phyloP scores from a whole-genome alignment of 2,888 invertebrate genomes.

The Caenorhabditis sinica region DNA sequence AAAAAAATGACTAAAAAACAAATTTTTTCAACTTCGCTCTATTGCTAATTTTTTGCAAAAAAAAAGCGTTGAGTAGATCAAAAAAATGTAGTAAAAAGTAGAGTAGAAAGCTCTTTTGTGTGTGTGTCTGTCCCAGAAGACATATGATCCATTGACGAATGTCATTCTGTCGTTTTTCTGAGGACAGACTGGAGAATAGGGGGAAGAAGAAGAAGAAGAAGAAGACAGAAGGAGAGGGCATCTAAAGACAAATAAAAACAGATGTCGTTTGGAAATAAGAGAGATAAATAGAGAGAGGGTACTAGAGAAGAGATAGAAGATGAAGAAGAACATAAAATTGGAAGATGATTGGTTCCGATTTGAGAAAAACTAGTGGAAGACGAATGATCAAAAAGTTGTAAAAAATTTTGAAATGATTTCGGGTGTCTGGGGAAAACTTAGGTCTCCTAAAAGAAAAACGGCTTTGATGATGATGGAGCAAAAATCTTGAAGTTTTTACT shows the following conservation, averaged over 20 bases:
- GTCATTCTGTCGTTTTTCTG: constrained; percentile 2
- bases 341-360: background rate
- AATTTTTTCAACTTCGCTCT: background rate
- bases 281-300: background rate
- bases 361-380: no score
- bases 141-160: constrained; percentile 4
- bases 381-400: background rate
- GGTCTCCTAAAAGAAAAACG: no score
- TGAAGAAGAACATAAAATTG: background rate
- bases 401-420: no score
- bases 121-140: background rate
- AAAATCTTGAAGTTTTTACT: no score
- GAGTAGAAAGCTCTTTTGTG: background rate
- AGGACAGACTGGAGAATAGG: background rate
- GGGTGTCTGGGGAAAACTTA: no score
- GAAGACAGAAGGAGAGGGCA: no score
- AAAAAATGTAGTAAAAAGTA: background rate
- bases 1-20: background rate
- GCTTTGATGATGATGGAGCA: no score
- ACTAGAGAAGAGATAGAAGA: background rate
- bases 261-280: background rate
- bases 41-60: background rate
- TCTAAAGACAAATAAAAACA: constrained; percentile 11
- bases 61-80: background rate
- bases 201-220: background rate